Evolutionary conservation across 1,140 invertebrate genomes (phyloP).

Genomic region (Lordiphosa collinella): DNA sequence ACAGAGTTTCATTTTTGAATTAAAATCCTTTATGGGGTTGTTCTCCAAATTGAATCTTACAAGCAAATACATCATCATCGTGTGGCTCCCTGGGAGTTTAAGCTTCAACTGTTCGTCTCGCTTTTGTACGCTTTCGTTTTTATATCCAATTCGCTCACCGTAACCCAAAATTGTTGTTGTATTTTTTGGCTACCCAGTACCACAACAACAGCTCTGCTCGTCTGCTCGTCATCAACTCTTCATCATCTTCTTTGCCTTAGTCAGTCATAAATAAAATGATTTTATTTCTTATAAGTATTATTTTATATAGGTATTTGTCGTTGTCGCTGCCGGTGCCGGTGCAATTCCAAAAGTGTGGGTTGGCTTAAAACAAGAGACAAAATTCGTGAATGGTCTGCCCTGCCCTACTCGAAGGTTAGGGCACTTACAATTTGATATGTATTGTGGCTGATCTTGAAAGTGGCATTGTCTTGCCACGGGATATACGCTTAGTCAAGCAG

Average conservation of each 20-base stretch:
- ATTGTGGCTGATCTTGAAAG: constrained; percentile 51
- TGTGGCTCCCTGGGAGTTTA: constrained; percentile 20
- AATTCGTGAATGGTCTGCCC: constrained; percentile 49
- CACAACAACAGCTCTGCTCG: constrained; percentile 24
- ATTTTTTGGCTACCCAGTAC: constrained; percentile 48
- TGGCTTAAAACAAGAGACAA: constrained; percentile 23
- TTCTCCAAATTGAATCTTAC: constrained; percentile 29
- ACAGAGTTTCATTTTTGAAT: neutral
- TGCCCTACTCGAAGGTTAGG: constrained; percentile 66
- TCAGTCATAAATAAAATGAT: constrained; percentile 76
- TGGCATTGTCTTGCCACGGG: constrained; percentile 28
- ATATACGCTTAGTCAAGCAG: constrained; percentile 21
- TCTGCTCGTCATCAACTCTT: constrained; percentile 37
- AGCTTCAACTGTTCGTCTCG: constrained; percentile 55
- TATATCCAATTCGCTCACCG: constrained; percentile 59
- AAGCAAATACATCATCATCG: constrained; percentile 24
- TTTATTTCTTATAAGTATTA: constrained; percentile 69
- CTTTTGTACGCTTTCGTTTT: constrained; percentile 65
- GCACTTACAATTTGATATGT: constrained; percentile 53
- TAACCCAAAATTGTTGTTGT: constrained; percentile 16
- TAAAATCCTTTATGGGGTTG: constrained; percentile 22
- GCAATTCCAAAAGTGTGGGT: constrained; percentile 56
- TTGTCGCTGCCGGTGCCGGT: constrained; percentile 22
- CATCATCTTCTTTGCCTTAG: constrained; percentile 39
- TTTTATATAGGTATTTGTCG: constrained; percentile 66